Conservation (phyloP, 2,888 invertebrate genomes). For the Dynastes maya region DNA sequence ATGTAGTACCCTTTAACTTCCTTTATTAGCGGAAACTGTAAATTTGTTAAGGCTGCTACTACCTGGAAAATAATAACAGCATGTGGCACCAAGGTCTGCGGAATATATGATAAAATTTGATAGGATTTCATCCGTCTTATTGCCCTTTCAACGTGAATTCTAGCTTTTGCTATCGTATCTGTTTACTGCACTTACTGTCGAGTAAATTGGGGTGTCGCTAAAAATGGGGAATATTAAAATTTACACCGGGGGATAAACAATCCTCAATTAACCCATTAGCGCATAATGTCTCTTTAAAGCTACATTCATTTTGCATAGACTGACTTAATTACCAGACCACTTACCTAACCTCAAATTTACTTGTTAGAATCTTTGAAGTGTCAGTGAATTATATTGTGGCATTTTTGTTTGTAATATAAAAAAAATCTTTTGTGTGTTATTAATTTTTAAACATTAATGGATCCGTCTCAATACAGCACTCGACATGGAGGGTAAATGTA, state of each 20-base stretch:
- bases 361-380: too few relatives aligned
- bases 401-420: too few relatives aligned
- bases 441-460: too few relatives aligned
- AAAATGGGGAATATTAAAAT: slow-evolving; percentile 59
- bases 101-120: slow-evolving; percentile 27
- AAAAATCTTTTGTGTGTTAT: too few relatives aligned
- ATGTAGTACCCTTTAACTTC: slow-evolving; percentile 24
- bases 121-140: slow-evolving; percentile 57
- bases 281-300: slow-evolving; percentile 11
- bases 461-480: too few relatives aligned
- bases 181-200: slow-evolving; percentile 55
- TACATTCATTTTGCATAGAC: too few relatives aligned
- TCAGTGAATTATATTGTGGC: too few relatives aligned
- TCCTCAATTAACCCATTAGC: slow-evolving; percentile 51
- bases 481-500: too few relatives aligned
- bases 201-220: slow-evolving; percentile 56
- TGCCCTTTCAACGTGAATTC: slow-evolving; percentile 59
- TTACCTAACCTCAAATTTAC: too few relatives aligned
- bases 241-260: slow-evolving; percentile 56
- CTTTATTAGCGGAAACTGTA: slow-evolving; percentile 27
- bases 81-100: background rate
- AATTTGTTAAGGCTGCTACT: slow-evolving; percentile 14
- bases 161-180: slow-evolving; percentile 56
- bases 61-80: background rate
- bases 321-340: too few relatives aligned